These are phyloP conservation scores for Hyalella azteca DNA, from an alignment of 2,888 invertebrate species.

Conservation along the genomic window DNA sequence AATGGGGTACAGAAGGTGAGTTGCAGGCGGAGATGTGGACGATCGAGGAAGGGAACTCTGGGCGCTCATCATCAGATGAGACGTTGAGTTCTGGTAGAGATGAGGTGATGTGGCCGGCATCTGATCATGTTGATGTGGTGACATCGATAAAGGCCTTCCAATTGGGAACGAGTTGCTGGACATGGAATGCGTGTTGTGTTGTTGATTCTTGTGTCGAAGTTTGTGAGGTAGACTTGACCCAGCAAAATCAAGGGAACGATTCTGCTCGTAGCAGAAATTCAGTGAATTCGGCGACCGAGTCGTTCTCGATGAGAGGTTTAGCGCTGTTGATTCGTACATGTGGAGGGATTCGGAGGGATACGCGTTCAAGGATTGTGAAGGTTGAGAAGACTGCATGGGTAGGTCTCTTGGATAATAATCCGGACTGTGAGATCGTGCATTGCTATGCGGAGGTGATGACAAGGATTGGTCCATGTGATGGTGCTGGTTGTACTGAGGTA, in stretches of 20 bases:
- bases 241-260: constrained; percentile 46
- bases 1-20: constrained; percentile 47
- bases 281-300: constrained; percentile 43
- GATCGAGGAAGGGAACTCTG: background rate
- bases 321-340: constrained; percentile 43
- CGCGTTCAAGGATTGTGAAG: constrained; percentile 29
- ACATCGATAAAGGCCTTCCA: background rate
- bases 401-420: constrained; percentile 36
- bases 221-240: constrained; percentile 83
- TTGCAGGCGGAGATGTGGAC: background rate
- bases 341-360: constrained; percentile 25
- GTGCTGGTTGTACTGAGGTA: constrained; percentile 39
- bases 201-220: constrained; percentile 86
- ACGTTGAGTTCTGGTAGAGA: background rate
- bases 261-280: constrained; percentile 50
- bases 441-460: constrained; percentile 42
- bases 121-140: constrained; percentile 21
- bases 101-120: constrained; percentile 4
- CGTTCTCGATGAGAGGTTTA: constrained; percentile 54
- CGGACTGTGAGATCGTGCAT: constrained; percentile 38
- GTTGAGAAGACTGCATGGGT: constrained; percentile 41
- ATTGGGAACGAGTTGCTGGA: background rate
- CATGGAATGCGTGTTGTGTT: constrained; percentile 67
- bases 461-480: constrained; percentile 33
- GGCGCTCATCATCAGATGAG: background rate